Evolutionary conservation across 2,113 vertebrate species (phyloP).

Genomic region (Malurus alboscapulatus): DNA sequence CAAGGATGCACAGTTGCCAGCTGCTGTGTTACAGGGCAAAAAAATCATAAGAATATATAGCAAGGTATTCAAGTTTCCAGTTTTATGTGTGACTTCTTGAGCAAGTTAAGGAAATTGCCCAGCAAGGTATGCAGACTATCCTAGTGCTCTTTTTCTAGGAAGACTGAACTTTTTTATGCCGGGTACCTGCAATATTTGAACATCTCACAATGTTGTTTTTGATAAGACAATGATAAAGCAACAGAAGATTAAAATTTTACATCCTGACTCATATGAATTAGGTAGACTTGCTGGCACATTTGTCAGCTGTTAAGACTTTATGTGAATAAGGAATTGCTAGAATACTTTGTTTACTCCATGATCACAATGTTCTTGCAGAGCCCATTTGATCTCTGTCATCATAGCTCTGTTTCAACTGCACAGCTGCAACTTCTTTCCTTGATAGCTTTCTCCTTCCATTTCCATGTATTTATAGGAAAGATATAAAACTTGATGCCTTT

Average conservation of each 20-base stretch:
- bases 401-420: not conserved
- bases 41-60: not conserved
- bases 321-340: not conserved
- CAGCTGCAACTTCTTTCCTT: not conserved
- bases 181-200: not conserved
- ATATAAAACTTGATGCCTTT: not conserved
- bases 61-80: not conserved
- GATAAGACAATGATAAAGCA: not conserved
- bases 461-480: not conserved
- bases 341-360: not conserved
- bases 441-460: not conserved
- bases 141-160: not conserved
- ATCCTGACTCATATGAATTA: not conserved
- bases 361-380: not conserved
- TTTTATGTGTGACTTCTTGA: not conserved
- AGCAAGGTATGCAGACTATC: not conserved
- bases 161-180: not conserved
- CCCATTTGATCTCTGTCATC: not conserved
- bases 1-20: not conserved
- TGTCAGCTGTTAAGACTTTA: not conserved
- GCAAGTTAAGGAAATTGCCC: not conserved
- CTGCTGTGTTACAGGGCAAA: not conserved
- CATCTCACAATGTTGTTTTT: not conserved
- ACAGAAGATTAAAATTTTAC: not conserved
- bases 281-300: not conserved